phyloP scores from a whole-genome alignment of 2,797 vertebrate genomes.

The Orientallactaga sibirica region DNA sequence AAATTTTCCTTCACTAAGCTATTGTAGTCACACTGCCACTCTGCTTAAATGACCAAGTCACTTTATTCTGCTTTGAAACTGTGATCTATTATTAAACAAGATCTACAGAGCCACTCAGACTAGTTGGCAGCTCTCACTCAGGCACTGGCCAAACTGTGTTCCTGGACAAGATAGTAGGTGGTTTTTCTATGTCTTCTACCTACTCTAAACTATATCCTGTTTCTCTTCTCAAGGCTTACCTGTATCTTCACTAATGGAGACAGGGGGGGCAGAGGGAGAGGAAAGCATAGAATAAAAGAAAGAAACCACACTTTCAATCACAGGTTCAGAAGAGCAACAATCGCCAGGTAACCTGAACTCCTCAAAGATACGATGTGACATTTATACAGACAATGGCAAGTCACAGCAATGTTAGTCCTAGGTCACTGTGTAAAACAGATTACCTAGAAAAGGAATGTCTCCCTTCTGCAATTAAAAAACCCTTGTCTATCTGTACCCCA shows the following conservation, averaged over 20 bases:
- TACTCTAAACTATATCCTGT: not conserved
- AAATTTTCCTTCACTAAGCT: conserved; percentile 55
- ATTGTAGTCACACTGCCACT: conserved; percentile 50
- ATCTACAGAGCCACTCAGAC: conserved; percentile 63
- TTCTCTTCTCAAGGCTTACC: not conserved
- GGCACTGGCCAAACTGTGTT: conserved; percentile 23
- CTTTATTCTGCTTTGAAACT: conserved; percentile 75
- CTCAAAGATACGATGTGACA: conserved; percentile 49
- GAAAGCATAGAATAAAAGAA: not conserved
- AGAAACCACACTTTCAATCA: not conserved
- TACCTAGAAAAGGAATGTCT: conserved; percentile 36
- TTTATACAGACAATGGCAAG: conserved; percentile 50
- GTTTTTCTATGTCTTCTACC: conserved; percentile 15
- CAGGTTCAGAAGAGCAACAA: not conserved
- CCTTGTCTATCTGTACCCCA: not conserved
- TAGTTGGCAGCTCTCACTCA: conserved; percentile 44
- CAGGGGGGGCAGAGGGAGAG: not conserved
- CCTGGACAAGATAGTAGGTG: conserved; percentile 26
- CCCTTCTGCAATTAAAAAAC: conserved; percentile 23
- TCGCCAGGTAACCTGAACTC: conserved; percentile 20
- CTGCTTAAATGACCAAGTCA: conserved; percentile 55
- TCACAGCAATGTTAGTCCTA: conserved; percentile 42
- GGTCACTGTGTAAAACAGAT: conserved; percentile 13
- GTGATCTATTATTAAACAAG: conserved; percentile 66
- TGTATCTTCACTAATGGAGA: not conserved